Percentiles rank a stretch among this genome's conserved stretches.
Conservation (phyloP, 2,888 invertebrate species). For the Tupiocoris notatus region DNA sequence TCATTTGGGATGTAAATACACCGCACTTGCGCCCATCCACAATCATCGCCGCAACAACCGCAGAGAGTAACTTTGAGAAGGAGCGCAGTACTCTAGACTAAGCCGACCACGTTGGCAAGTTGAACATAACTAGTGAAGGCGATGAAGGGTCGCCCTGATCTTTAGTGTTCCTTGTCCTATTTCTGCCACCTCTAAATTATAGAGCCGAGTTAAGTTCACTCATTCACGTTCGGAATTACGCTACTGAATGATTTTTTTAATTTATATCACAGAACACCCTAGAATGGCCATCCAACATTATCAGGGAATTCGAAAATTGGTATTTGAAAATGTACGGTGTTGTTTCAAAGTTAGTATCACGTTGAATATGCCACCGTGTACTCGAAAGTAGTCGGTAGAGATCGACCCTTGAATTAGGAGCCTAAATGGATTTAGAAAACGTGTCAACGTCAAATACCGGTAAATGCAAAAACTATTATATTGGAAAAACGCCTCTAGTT, state of each 20-base stretch:
- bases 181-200: background rate
- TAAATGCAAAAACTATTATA: no score
- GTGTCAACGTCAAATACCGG: no score
- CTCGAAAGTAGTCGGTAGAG: no score
- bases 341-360: no score
- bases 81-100: background rate
- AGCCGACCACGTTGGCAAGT: background rate
- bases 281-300: no score
- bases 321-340: no score
- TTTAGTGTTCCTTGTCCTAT: background rate
- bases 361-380: no score
- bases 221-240: background rate
- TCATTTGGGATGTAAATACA: constrained; percentile 37
- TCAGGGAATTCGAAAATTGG: no score
- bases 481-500: background rate
- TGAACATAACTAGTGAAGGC: background rate
- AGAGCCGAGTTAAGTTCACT: background rate
- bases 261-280: no score
- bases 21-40: background rate
- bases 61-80: background rate
- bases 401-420: no score
- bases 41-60: background rate
- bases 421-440: no score
- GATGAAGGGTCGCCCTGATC: background rate
- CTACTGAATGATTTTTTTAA: no score